Conservation (phyloP, 2,113 vertebrate species). For the Paradisaea rubra region DNA sequence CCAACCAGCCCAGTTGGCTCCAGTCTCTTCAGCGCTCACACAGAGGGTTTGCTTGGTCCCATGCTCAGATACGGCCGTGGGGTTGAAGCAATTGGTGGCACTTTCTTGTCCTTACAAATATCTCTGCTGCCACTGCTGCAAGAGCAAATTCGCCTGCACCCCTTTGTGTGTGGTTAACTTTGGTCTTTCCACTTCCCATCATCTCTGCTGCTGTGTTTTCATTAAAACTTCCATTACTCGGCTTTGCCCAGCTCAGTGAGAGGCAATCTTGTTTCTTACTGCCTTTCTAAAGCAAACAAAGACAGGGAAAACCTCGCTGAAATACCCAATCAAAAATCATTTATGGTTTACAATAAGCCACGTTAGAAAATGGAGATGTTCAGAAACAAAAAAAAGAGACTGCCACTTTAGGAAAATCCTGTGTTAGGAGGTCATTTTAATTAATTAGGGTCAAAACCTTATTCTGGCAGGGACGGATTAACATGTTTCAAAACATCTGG, state of each 20-base stretch:
- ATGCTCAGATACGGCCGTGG: neutral
- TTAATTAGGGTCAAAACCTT: slow-evolving; percentile 11
- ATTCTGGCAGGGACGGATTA: neutral
- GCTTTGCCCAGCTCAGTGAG: neutral
- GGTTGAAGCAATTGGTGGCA: neutral
- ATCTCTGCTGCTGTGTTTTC: slow-evolving; percentile 19
- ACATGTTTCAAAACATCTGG: slow-evolving; percentile 2
- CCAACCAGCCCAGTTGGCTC: neutral
- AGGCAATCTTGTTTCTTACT: slow-evolving; percentile 29
- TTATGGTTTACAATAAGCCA: slow-evolving; percentile 3
- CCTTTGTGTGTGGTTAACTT: neutral
- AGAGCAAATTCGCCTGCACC: neutral
- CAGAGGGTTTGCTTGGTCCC: neutral
- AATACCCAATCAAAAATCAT: neutral
- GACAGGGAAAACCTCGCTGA: neutral
- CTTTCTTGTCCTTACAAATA: neutral
- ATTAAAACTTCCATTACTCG: neutral
- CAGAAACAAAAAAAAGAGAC: neutral
- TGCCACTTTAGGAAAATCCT: neutral
- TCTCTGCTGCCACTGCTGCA: neutral
- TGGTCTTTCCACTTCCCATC: neutral
- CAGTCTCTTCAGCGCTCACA: neutral
- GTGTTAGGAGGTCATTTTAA: neutral
- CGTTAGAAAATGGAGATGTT: neutral
- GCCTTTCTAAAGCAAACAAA: slow-evolving; percentile 43